A percentile compares a stretch with the other conserved stretches of the same genome.
phyloP scores from a whole-genome alignment of 1,140 invertebrate genomes.

The Dysdera silvatica region DNA sequence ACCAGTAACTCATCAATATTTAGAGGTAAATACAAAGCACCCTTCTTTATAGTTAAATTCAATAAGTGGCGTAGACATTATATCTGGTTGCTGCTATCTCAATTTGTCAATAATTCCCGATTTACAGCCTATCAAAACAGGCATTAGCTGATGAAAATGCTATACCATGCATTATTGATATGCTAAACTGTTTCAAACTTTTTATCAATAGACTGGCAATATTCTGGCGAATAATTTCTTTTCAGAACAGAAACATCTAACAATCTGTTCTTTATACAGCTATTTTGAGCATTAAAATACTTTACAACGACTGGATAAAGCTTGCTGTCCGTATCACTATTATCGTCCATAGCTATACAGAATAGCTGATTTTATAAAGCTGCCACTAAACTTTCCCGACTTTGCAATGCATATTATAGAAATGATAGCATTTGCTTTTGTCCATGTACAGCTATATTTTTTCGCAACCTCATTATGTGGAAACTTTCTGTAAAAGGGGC shows the following conservation, averaged over 20 bases:
- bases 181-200: neutral
- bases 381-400: neutral
- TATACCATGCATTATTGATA: neutral
- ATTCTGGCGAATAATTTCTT: neutral
- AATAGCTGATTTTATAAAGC: neutral
- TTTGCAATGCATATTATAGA: neutral
- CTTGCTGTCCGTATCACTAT: neutral
- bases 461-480: neutral
- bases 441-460: neutral
- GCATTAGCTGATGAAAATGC: neutral
- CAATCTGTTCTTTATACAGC: neutral
- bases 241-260: neutral
- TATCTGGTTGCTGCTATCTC: neutral
- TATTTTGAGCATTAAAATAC: neutral
- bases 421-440: neutral
- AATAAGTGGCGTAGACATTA: neutral
- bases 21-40: neutral
- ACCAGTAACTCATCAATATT: neutral
- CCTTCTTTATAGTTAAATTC: constrained; percentile 2
- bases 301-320: neutral
- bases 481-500: neutral
- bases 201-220: neutral
- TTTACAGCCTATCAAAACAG: neutral
- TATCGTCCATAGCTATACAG: neutral
- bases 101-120: neutral